Evolutionary conservation across 1,140 invertebrate species (phyloP), one percentile per base, ranked within the genome.

Genomic region (Drosophila nebulosa): DNA sequence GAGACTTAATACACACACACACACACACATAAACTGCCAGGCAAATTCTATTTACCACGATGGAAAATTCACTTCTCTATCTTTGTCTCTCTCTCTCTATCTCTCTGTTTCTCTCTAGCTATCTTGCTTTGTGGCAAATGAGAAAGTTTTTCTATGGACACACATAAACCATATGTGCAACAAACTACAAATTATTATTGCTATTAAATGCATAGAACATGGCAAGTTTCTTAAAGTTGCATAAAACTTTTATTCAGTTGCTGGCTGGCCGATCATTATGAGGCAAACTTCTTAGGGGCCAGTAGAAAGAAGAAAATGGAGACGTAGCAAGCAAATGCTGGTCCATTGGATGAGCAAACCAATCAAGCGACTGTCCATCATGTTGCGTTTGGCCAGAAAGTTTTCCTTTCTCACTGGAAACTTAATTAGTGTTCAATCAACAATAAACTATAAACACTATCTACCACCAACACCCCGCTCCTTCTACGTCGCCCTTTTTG

Each of bases 381-480:
- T 65, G 69, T 46, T 46, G 39, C 39, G 39, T 46, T 65, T 79
- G 75, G 66, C 70, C 59, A 50, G 58, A 59, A 77, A 86, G 79
- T 81, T 79, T 85, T 78, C 65, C 50, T 85, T 78, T 64, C 50
- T 69, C 76, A 76, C 84, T 79, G 69, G 75, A 88, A 88, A 88
- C 83, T 88, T 88, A 88, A 88, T 88, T 88, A 88, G 83, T 88
- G 83, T 88, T 88, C 83, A 88, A 88, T 88, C 83, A 88, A 88
- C 83, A 88, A 88, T 88, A 88, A 88, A 88, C 83, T 88, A 84
- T 88, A 86, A 86, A 86, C 83, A 86, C 83, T 86, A 46, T 46
- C 39, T 46, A 46, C 39, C 16, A 21, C 16, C n/a, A n/a, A n/a
- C n/a, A n/a, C n/a, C n/a, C n/a, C n/a, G n/a, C n/a, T n/a, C n/a